A percentile compares a stretch with the other conserved stretches of the same genome.
phyloP scores from a whole-genome alignment of 2,888 invertebrate species.

The Drosophila tripunctata region DNA sequence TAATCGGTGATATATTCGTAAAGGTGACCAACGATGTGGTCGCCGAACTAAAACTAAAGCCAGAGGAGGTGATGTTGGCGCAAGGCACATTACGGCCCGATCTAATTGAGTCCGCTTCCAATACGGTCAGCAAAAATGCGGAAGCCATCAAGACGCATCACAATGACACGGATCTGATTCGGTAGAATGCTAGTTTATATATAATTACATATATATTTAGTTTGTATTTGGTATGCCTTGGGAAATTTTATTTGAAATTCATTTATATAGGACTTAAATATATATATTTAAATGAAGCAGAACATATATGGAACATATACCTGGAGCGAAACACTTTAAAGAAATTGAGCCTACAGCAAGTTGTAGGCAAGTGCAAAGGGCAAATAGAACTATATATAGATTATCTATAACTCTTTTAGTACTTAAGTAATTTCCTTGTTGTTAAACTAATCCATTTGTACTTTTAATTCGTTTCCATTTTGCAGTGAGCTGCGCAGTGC shows the following conservation, averaged over 20 bases:
- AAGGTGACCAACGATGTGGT: conserved; percentile 96
- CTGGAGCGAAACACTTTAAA: conserved; percentile 42
- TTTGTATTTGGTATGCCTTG: conserved; percentile 37
- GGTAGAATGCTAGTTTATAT: conserved; percentile 83
- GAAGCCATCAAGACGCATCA: conserved; percentile 99
- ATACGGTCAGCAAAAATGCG: conserved; percentile 93
- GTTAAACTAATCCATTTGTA: neutral
- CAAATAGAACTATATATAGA: no score
- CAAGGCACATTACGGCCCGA: conserved; percentile 99
- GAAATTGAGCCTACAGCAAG: conserved; percentile 39
- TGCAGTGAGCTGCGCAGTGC: conserved; percentile 87
- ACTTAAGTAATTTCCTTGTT: no score
- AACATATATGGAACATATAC: conserved; percentile 44
- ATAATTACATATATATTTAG: conserved; percentile 12
- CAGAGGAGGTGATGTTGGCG: conserved; percentile 95
- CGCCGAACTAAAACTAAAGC: conserved; percentile 93
- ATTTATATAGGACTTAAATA: conserved; percentile 15
- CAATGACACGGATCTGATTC: conserved; percentile 98
- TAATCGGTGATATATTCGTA: conserved; percentile 99
- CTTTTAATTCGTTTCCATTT: neutral
- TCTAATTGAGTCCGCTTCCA: conserved; percentile 98
- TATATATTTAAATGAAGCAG: conserved; percentile 18
- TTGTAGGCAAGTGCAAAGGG: conserved; percentile 52
- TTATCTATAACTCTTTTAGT: no score
- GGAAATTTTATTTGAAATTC: conserved; percentile 33